A percentile compares a stretch with the other conserved stretches of the same genome.
Evolutionary conservation across 2,797 vertebrate genomes (phyloP).

Genomic region (Zonotrichia albicollis): DNA sequence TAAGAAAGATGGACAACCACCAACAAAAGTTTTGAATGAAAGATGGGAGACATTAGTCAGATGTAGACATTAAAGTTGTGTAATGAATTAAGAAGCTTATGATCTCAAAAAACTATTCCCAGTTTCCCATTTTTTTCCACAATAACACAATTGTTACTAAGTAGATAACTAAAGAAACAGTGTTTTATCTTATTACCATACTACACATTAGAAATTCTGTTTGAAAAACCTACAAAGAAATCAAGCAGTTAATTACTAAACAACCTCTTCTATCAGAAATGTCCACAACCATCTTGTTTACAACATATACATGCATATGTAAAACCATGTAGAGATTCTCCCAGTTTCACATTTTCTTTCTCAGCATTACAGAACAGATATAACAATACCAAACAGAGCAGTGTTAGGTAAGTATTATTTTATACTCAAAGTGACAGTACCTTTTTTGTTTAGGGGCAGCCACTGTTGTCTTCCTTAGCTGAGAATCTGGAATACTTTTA

Average conservation of each 20-base stretch:
- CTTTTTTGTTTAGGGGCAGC: slow-evolving; percentile 65
- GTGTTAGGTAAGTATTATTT: background rate
- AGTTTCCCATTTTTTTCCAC: background rate
- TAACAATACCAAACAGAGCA: background rate
- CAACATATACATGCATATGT: background rate
- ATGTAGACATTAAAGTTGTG: background rate
- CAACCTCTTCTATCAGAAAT: background rate
- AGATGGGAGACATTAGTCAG: background rate
- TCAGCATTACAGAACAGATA: background rate
- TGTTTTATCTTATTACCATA: background rate
- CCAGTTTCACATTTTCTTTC: background rate
- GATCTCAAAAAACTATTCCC: background rate
- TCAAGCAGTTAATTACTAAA: background rate
- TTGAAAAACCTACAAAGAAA: background rate
- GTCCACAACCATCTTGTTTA: background rate
- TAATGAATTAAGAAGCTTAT: background rate
- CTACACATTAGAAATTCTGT: background rate
- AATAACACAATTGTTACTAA: background rate
- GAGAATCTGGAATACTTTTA: background rate
- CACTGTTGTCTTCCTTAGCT: slow-evolving; percentile 46
- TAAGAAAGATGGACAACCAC: background rate
- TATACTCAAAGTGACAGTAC: slow-evolving; percentile 26
- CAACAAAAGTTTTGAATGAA: background rate
- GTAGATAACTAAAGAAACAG: background rate
- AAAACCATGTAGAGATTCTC: background rate